Base-by-base conservation (phyloP, 2,888 invertebrate species). In the Nomada lathburiana region DNA sequence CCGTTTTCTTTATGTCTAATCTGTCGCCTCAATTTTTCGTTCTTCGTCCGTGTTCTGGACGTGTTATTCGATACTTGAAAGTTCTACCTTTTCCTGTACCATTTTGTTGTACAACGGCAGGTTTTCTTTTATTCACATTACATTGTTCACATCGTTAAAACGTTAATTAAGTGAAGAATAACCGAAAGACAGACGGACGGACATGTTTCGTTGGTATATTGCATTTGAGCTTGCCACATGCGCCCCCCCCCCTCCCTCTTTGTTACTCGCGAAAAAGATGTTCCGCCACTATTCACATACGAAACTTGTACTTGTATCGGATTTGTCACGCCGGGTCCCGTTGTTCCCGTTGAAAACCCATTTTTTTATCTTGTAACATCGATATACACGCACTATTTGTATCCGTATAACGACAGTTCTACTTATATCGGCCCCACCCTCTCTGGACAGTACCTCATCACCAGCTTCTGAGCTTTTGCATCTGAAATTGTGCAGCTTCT, bases 381-480 rank as follows among this genome's bases (percentile, higher is more conserved):
- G 50, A 60, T 60, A 70, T 50, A 53, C 18, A 23, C 26, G 2
- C 29, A 11, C 10, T 26, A 26, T 69, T 29, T 60, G 50, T 71
- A 71, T 26, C 53, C 42, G 67, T 67, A 7, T 9, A 9, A 59
- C 26, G 29, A 70, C 47, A 59, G 16, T 59, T 47, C 59, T 16
- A 29, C 16, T 70, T 57, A 70, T 44, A n/a, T 44, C 11, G 59
- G 50, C 53, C 29, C 57, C 63, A 20, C 68, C 52, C 26, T 47
- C 18, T 69, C 69, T 75, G 69, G 76, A 65, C 42, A 16, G 10
- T 42, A 79, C 60, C 50, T 71, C 70, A 88, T 71, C 70, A 88
- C 84, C 89, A 92, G 93, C 93, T 93, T 93, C 85, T 72, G 88
- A 92, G 93, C 93, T 93, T 93, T 85, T 90, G 93, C 93, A 93